A percentile compares a stretch with the other conserved stretches of the same genome.
Evolutionary conservation across 2,113 vertebrate species (phyloP).

Genomic region (Myotis davidii): DNA sequence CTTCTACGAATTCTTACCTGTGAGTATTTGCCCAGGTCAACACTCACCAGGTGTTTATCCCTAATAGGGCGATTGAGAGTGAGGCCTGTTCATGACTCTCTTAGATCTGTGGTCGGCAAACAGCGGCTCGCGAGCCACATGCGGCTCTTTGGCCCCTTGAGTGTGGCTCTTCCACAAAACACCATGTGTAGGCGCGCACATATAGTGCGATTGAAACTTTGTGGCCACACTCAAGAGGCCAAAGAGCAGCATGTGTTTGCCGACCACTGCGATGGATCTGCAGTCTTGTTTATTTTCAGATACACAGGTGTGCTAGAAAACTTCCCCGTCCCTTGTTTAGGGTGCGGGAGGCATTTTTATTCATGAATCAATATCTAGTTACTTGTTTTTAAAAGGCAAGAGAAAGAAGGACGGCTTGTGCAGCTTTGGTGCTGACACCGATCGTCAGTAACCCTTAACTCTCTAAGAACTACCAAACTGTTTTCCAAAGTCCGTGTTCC

Average conservation of each 20-base stretch:
- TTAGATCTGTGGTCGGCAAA: background rate
- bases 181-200: too few species aligned
- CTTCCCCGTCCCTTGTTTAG: background rate
- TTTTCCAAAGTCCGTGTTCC: background rate
- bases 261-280: background rate
- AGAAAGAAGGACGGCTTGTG: background rate
- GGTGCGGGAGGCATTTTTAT: background rate
- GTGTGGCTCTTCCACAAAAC: too few species aligned
- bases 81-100: background rate
- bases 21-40: background rate
- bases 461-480: background rate
- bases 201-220: too few species aligned
- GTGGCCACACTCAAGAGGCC: too few species aligned
- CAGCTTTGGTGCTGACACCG: background rate
- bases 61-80: background rate
- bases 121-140: too few species aligned
- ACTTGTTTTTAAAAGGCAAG: background rate
- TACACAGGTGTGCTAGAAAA: background rate
- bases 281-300: background rate
- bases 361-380: background rate
- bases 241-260: too few species aligned
- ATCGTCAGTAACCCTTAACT: background rate
- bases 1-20: background rate
- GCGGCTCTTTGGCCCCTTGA: too few species aligned
- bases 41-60: background rate